A percentile compares a stretch with the other conserved stretches of the same genome.
Conservation (phyloP, 2,113 vertebrate species). For the Corythaeola cristata region DNA sequence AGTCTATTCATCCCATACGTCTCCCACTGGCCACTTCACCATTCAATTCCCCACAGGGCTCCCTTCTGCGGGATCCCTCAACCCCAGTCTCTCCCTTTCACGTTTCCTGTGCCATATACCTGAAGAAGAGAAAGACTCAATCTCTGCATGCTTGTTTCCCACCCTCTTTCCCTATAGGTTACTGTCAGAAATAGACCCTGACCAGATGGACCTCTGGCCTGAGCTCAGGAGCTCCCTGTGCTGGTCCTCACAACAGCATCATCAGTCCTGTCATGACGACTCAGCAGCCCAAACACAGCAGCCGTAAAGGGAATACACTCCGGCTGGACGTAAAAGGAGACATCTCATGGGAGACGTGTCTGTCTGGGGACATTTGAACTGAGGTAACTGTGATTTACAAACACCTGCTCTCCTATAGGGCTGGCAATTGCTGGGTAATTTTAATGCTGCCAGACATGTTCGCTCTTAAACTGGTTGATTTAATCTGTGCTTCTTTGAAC, state of each 20-base stretch:
- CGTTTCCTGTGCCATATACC: neutral
- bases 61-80: neutral
- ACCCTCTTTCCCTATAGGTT: neutral
- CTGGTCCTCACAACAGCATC: neutral
- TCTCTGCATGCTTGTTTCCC: rapidly evolving
- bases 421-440: neutral
- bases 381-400: neutral
- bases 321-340: neutral
- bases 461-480: neutral
- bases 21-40: neutral
- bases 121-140: neutral
- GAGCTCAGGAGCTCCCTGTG: neutral
- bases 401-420: neutral
- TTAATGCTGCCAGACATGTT: neutral
- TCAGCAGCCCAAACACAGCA: neutral
- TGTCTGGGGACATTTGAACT: neutral
- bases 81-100: neutral
- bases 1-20: neutral
- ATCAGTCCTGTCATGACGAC: neutral
- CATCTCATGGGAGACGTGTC: neutral
- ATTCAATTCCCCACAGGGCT: neutral
- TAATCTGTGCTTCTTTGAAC: neutral
- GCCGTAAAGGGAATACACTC: neutral
- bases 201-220: neutral
- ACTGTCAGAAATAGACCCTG: neutral